Conservation (phyloP, 2,888 invertebrate genomes). For the Hydrotaea diabolus region DNA sequence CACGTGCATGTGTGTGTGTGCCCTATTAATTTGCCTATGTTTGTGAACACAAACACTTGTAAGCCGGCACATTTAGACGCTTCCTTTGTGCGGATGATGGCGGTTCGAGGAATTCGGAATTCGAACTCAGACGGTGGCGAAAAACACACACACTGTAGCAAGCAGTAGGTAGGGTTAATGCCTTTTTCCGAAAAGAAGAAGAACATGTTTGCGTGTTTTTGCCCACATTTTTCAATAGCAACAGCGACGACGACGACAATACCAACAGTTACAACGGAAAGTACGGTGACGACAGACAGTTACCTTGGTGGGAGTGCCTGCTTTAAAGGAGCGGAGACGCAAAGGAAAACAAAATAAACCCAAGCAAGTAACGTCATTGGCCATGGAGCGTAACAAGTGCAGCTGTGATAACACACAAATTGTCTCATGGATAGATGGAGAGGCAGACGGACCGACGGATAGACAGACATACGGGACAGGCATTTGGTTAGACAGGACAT, state of each 20-base stretch:
- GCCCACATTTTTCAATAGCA: constrained; percentile 15
- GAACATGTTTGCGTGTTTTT: neutral
- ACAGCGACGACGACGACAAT: neutral
- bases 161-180: constrained; percentile 62
- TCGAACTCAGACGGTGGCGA: neutral
- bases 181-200: constrained; percentile 2
- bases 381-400: constrained; percentile 69
- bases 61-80: neutral
- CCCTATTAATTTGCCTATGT: constrained; percentile 63
- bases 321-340: neutral
- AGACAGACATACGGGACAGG: neutral
- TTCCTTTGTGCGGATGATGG: neutral
- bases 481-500: constrained; percentile 1
- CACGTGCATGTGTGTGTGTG: constrained; percentile 68
- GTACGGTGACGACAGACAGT: too few species aligned
- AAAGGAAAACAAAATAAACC: constrained; percentile 17
- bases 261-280: neutral
- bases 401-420: constrained; percentile 69
- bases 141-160: constrained; percentile 12
- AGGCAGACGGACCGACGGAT: constrained; percentile 20
- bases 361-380: constrained; percentile 58
- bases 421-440: constrained; percentile 59
- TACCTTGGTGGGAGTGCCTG: neutral
- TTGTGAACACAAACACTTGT: constrained; percentile 41
- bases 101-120: constrained; percentile 1